These are phyloP conservation scores for Haliclona indistincta DNA, from an alignment of 37 sponge, comb jelly and placozoan genomes.

Conservation along the genomic window DNA sequence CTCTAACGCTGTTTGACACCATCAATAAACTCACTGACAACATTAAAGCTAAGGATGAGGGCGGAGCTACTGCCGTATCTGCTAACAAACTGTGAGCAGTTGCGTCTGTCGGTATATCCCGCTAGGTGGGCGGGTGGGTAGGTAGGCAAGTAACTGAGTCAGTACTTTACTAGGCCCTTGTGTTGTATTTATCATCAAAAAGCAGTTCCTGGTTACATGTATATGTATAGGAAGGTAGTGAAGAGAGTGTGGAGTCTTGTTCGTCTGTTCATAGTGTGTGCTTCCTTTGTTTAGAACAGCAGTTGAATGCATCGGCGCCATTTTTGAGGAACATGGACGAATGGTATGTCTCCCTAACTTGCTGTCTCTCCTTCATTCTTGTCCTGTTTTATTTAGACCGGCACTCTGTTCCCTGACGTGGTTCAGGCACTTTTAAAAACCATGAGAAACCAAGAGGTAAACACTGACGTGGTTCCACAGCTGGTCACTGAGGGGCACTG, in stretches of 20 bases:
- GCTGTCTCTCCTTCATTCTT: neutral
- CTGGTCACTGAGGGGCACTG: too few relatives aligned
- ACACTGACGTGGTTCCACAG: neutral
- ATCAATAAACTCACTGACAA: slow-evolving; percentile 79
- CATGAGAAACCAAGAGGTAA: slow-evolving; percentile 64
- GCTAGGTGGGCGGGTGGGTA: too few relatives aligned
- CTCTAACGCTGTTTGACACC: slow-evolving; percentile 53
- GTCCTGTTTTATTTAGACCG: slow-evolving; percentile 40
- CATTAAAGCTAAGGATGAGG: slow-evolving; percentile 43
- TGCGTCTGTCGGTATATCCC: too few relatives aligned
- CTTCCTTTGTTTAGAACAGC: slow-evolving; percentile 41
- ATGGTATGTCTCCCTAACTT: slow-evolving; percentile 32
- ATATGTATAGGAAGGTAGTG: neutral
- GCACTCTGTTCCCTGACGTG: slow-evolving; percentile 65
- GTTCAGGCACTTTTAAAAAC: slow-evolving; percentile 66
- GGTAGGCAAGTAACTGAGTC: too few relatives aligned
- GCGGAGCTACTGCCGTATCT: slow-evolving; percentile 1
- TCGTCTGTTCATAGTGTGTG: neutral
- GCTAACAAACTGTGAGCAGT: slow-evolving; percentile 40
- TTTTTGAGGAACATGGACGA: slow-evolving; percentile 65
- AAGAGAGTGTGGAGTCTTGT: neutral
- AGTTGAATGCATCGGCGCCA: slow-evolving; percentile 55
- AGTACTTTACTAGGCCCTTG: too few relatives aligned
- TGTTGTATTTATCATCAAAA: too few relatives aligned
- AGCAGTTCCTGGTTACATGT: slow-evolving; percentile 24